phyloP scores from a whole-genome alignment of 2,888 invertebrate genomes.

The Eucera pruinosa region DNA sequence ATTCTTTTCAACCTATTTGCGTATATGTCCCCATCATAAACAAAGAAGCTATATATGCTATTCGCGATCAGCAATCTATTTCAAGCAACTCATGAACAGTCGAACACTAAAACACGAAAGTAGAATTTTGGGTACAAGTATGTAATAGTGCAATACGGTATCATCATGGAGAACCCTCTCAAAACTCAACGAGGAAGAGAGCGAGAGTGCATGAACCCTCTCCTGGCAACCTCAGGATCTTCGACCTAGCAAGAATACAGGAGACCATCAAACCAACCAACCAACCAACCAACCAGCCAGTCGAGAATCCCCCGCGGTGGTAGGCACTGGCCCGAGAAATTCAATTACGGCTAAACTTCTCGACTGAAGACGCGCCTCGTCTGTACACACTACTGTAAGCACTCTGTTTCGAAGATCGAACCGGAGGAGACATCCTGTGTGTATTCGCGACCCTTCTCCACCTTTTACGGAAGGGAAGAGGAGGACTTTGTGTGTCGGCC shows the following conservation, averaged over 20 bases:
- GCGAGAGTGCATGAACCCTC: constrained; percentile 69
- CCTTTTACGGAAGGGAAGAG: constrained; percentile 18
- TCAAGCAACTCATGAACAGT: too few species aligned
- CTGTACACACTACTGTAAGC: constrained; percentile 71
- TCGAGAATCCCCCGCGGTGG: constrained; percentile 76
- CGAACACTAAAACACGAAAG: not conserved
- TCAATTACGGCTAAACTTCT: constrained; percentile 84
- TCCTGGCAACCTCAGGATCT: constrained; percentile 65
- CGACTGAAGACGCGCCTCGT: constrained; percentile 76
- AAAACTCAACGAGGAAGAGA: constrained; percentile 10
- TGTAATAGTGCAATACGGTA: constrained; percentile 68
- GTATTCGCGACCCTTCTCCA: constrained; percentile 57
- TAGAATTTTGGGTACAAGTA: constrained; percentile 45
- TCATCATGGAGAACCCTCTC: not conserved
- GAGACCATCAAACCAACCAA: constrained; percentile 63
- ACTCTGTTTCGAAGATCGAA: constrained; percentile 73
- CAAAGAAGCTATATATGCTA: too few species aligned
- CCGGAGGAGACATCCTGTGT: constrained; percentile 60
- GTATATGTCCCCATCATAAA: too few species aligned
- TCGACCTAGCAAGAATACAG: constrained; percentile 64
- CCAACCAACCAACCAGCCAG: too few species aligned
- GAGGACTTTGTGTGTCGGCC: constrained; percentile 2
- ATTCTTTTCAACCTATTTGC: too few species aligned
- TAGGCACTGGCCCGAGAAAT: constrained; percentile 83
- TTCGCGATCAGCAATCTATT: too few species aligned